Conservation (phyloP, 2,888 invertebrate genomes). For the Pristionchus arcanus region DNA sequence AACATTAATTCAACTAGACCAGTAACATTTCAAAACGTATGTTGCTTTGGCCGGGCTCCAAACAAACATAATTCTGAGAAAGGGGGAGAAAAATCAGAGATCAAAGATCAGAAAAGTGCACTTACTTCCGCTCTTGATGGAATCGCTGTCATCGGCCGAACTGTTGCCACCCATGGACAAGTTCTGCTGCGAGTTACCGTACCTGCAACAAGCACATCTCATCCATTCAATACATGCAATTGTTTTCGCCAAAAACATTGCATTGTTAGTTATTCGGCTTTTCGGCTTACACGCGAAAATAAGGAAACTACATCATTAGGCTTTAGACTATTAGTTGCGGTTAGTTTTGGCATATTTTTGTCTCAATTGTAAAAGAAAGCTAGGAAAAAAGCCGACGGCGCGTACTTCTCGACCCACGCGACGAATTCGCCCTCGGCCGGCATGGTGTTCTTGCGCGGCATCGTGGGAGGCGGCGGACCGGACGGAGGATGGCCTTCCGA, state of each 20-base stretch:
- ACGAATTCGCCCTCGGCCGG: conserved; percentile 61
- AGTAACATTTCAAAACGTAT: not conserved
- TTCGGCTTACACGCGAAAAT: no score
- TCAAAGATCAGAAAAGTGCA: not conserved
- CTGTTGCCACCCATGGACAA: conserved; percentile 39
- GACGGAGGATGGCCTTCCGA: not conserved
- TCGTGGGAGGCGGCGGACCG: not conserved
- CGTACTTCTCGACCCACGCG: conserved; percentile 64
- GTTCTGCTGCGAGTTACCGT: conserved; percentile 29
- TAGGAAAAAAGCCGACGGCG: not conserved
- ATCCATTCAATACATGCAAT: not conserved
- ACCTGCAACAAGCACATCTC: not conserved
- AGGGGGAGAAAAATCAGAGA: not conserved
- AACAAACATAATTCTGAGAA: not conserved
- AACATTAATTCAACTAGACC: not conserved
- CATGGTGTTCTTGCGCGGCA: conserved; percentile 7
- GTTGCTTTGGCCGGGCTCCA: no score
- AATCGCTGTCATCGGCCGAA: conserved; percentile 46
- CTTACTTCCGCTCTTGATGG: conserved; percentile 55
- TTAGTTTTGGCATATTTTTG: no score
- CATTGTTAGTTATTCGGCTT: no score
- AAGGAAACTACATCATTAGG: no score
- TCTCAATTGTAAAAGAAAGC: no score
- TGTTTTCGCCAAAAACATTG: not conserved
- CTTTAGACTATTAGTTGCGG: no score